A percentile compares a stretch with the other conserved stretches of the same genome.
Evolutionary conservation across 2,797 vertebrate genomes (phyloP).

Genomic region (Thamnophis elegans): DNA sequence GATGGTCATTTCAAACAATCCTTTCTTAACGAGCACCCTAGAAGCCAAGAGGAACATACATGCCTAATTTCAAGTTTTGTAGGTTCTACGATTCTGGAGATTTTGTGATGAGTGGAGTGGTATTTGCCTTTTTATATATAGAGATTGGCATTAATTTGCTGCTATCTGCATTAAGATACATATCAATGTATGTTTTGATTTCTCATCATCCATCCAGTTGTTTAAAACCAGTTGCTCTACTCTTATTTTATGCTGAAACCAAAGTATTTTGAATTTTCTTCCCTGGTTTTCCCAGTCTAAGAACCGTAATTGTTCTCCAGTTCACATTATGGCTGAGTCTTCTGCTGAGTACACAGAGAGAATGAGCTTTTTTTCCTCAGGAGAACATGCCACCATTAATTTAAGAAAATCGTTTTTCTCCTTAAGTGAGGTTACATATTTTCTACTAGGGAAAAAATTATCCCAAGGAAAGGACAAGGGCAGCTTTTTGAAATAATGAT

Average conservation of each 20-base stretch:
- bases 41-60: no score
- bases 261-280: not conserved
- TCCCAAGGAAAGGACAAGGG: constrained; percentile 59
- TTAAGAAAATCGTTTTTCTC: constrained; percentile 58
- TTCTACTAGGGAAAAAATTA: constrained; percentile 49
- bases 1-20: no score
- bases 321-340: constrained; percentile 44
- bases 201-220: not conserved
- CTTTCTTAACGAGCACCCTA: no score
- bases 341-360: constrained; percentile 25
- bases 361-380: constrained; percentile 58
- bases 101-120: no score
- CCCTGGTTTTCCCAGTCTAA: constrained; percentile 42
- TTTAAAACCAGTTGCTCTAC: not conserved
- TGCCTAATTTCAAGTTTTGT: no score
- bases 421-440: constrained; percentile 55
- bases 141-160: not conserved
- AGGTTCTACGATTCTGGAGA: no score
- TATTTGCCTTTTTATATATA: no score
- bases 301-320: constrained; percentile 49
- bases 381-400: constrained; percentile 62
- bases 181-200: not conserved
- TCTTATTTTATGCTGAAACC: not conserved
- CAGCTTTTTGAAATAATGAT: constrained; percentile 56
- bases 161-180: no score